Evolutionary conservation across 2,888 invertebrate genomes (phyloP), one percentile per base, ranked within the genome.

Genomic region (Balanococcus diminutus): DNA sequence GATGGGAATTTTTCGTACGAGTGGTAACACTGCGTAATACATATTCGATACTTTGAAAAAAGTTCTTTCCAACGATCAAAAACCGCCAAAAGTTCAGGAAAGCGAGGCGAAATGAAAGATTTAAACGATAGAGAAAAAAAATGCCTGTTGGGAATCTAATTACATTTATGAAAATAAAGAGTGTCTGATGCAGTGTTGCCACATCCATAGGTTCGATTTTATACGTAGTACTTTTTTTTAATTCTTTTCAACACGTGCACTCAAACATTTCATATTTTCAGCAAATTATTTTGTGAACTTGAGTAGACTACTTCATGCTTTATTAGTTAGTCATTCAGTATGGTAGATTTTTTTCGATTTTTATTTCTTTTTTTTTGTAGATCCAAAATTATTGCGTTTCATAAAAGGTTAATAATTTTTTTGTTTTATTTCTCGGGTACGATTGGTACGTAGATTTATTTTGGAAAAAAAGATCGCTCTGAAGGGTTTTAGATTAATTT

Each of bases 301-400:
- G 72, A 79, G 75, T 79, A 79, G 75, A 79, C 75, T 32, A 28
- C 67, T 79, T 79, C 75, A n/a, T 82, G 82, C 82, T 82, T 82
- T 82, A 25, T 82, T 82, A 82, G 82, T 56, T 82, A 82, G 82
- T 56, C n/a, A 31, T 81, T 81, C 28, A 25, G 11, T 42, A 25
- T 22, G 28, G 82, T 82, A 82, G 82, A 31, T 31, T 82, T 82
- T 31, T 16, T 42, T 46, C 4, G 6, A 36, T 25, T 22, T 51
- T 16, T 31, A 31, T 51, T 56, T 46, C 56, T 28, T 25, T 56
- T 56, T 32, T n/a, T 22, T 81, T 28, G 81, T 81, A 82, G 51
- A 31, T 56, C 28, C 51, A 28, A 56, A 51, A 31, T 82, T n/a
- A n/a, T n/a, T 79, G 75, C 67, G 67, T 67, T 67, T 67, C 67